phyloP scores from a whole-genome alignment of 2,888 invertebrate species.

The Conops quadrifasciatus region DNA sequence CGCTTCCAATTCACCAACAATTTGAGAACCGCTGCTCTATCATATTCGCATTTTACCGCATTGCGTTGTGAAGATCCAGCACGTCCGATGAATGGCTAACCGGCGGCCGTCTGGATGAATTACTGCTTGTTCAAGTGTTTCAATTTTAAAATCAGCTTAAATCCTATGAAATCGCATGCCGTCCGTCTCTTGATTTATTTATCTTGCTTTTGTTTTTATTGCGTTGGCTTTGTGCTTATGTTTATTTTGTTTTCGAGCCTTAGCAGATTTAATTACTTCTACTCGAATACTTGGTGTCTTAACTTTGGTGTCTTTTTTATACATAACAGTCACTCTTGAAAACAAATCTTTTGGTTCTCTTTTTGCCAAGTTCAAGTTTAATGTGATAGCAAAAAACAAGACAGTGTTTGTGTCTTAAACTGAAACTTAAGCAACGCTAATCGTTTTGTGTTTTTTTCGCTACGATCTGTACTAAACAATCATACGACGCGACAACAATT shows the following conservation, averaged over 20 bases:
- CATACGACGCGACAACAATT: no score
- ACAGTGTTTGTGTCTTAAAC: no score
- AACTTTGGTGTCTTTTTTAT: not conserved
- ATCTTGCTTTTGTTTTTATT: not conserved
- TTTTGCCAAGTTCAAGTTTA: slow-evolving; percentile 15
- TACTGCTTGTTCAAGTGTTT: slow-evolving; percentile 17
- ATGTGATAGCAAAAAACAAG: not conserved
- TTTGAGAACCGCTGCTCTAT: not conserved
- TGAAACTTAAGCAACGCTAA: not conserved
- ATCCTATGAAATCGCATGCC: not conserved
- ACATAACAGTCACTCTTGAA: not conserved
- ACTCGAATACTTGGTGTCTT: no score
- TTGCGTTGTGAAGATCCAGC: not conserved
- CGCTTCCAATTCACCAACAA: not conserved
- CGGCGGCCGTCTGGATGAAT: not conserved
- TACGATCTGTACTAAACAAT: no score
- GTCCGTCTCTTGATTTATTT: not conserved
- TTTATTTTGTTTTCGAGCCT: not conserved
- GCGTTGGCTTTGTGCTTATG: not conserved
- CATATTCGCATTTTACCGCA: not conserved
- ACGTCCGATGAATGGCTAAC: not conserved
- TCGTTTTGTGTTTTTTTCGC: not conserved
- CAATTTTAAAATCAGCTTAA: not conserved
- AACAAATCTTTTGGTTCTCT: not conserved
- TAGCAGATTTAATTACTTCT: no score